Evolutionary conservation across 2,113 vertebrate genomes (phyloP).

Genomic region (Paralichthys olivaceus): DNA sequence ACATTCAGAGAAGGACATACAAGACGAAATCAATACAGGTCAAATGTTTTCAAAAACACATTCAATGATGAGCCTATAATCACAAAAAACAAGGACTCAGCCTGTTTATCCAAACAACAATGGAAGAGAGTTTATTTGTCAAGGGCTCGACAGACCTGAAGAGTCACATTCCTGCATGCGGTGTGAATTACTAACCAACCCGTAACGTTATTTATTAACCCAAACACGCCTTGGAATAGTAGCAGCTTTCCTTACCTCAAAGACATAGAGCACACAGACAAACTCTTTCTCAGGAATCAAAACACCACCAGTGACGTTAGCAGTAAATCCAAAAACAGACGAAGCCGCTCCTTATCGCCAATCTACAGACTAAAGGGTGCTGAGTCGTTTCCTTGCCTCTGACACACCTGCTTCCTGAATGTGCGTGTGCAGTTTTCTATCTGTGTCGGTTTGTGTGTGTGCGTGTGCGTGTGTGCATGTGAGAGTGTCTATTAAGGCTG

Average conservation of each 20-base stretch:
- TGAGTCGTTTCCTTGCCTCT: slow-evolving; percentile 10
- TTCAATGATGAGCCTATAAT: neutral
- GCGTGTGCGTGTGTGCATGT: slow-evolving; percentile 4
- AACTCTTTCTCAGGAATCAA: slow-evolving; percentile 44
- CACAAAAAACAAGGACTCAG: slow-evolving; percentile 25
- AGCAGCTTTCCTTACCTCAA: slow-evolving; percentile 54
- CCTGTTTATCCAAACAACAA: slow-evolving; percentile 12
- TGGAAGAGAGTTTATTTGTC: slow-evolving; percentile 18
- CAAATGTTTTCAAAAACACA: neutral
- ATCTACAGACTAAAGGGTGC: slow-evolving; percentile 23
- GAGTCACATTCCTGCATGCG: slow-evolving; percentile 48
- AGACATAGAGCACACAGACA: slow-evolving; percentile 33
- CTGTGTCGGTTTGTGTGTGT: slow-evolving; percentile 1
- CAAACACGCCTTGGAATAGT: slow-evolving; percentile 37
- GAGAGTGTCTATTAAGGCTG: slow-evolving; percentile 14
- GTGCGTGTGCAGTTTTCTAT: slow-evolving; percentile 13
- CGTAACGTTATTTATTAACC: slow-evolving; percentile 42
- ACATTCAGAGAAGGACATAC: neutral
- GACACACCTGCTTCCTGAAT: slow-evolving; percentile 55
- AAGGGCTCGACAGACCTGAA: slow-evolving; percentile 38
- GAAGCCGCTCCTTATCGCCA: slow-evolving; percentile 15
- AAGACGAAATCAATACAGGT: neutral
- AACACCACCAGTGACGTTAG: slow-evolving; percentile 15
- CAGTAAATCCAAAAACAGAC: slow-evolving; percentile 37
- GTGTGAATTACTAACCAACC: slow-evolving; percentile 22